Base-by-base conservation (phyloP, 2,888 invertebrate species). In the Euproctis similis region DNA sequence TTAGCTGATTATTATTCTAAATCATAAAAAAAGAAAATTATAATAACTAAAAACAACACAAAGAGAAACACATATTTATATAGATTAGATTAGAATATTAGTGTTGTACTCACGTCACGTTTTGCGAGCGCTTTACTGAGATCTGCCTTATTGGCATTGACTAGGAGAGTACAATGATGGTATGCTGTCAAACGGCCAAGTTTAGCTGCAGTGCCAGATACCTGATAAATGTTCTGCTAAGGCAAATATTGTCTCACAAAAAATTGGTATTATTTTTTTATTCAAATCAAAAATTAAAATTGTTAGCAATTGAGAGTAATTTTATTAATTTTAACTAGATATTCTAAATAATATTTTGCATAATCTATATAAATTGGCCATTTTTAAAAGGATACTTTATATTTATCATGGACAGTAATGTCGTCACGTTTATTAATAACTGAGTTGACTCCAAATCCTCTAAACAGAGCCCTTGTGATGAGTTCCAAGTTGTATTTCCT, bases 171-270 rank as follows among this genome's bases (percentile, higher is more conserved):
- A 76, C 97, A 97, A 74, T 98, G 98, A 70, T 99, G 98, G 84
- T 98, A 99, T n/a, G 95, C 93, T 59, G 92, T 92, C 6, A 91
- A 88, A 44, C 91, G 88, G 34, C 95, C 95, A 34, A 98, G 84
- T 81, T 96, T 96, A 1, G 97, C 93, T 26, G 98, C 97, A 26
- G 97, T 97, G 48, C 97, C 98, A 53, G 98, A 98, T 52, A 98
- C 88, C 96, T 97, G 61, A 52, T 36, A 37, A 13, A 20, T 16
- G 28, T 20, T 4, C 12, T 21, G 46, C 48, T 63, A 62, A 63
- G 59, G 49, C 59, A 54, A 53, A 42, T 47, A 43, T 14, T 14
- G 14, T 14, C 6, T 14, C 6, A 14, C 4, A 14, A 14, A 14
- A 14, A 4, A 14, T 14, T 4, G 14, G 6, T 14, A 14, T 4